Evolutionary conservation across 2,888 invertebrate genomes (phyloP), one percentile per base, ranked within the genome.

Genomic region (Lucinisca nassula): DNA sequence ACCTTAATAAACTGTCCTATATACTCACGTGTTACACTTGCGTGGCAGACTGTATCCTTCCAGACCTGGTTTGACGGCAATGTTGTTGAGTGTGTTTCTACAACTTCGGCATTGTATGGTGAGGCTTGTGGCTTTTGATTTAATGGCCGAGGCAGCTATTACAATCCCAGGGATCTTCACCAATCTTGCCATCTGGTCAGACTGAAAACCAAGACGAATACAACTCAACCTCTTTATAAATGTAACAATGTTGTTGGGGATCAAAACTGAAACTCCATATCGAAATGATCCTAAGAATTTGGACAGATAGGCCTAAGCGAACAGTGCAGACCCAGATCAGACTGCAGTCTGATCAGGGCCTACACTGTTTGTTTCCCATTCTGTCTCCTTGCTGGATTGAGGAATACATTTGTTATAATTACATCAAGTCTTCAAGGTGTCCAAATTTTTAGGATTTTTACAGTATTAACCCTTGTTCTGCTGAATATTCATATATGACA

Each of bases 131-230:
- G 99, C 99, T 96, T 99, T 99, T 0, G 99, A 98, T 96, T 98
- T 98, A 87, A 99, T 98, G 21, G 98, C 98, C 0, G 99, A 98
- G 0, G 99, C 98, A 77, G 99, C 98, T 82, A 99, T 98, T 30
- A 99, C 97, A 89, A 99, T 99, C 0, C 99, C 99, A 74, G 98
- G 98, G 87, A 99, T 98, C 97, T 99, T 99, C 0, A 99, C 98
- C 87, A 99, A 96, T 74, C 98, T 97, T 0, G 99, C 99, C 30
- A 99, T 99, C 93, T 98, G 98, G 91, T 99, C 98, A 0, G 99
- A 99, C 98, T 99, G 96, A 38, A 92, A 92, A 27, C n/a, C n/a
- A n/a, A n/a, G n/a, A n/a, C 8, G n/a, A 61, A 61, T 61, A 30
- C 21, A 17, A 45, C 10, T 17, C 45, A n/a, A 17, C 45, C 45